Base-by-base conservation (phyloP, 2,797 vertebrate genomes). In the Streptopelia turtur region DNA sequence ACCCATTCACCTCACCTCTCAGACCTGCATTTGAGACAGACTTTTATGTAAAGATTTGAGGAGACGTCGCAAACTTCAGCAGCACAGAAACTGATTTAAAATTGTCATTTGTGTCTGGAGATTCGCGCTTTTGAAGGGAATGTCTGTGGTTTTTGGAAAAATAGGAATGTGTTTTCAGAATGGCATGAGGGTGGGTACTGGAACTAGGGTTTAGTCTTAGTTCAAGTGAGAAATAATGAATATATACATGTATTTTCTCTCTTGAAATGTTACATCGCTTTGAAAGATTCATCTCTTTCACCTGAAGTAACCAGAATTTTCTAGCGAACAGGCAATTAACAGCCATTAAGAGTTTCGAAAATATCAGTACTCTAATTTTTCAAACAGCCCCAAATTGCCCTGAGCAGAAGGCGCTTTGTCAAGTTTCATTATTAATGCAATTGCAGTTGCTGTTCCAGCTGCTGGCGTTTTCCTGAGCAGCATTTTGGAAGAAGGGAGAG, bases 281-380 rank as follows among this genome's bases (percentile, higher is more conserved):
- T 65, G n/a, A 33, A 83, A 85, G 64, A 28, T 89, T 16, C 53
- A 16, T 79, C 50, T 91, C 27, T 79, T 52, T 76, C 63, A 65
- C 63, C 43, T 43, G 28, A 61, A n/a, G 33, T 76, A 90, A 47
- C 21, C 76, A 74, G 87, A 76, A 56, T 63, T 82, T 87, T 70
- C 63, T 64, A 63, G 63, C 35, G 89, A 63, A 53, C 41, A 75
- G 22, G 35, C 47, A 83, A 55, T 72, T 93, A 91, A 80, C 45
- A 85, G 64, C 66, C 70, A 37, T 82, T 84, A 89, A 66, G 70
- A 83, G 41, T 25, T 30, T 87, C 49, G 74, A 24, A 92, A 91
- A 39, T 65, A 61, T 28, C 50, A 64, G 43, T 28, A 27, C 43
- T 75, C 2, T 2, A 50, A 52, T 79, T 61, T 90, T 80, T 56